phyloP scores from a whole-genome alignment of 2,113 vertebrate genomes.

The Amia ocellicauda region DNA sequence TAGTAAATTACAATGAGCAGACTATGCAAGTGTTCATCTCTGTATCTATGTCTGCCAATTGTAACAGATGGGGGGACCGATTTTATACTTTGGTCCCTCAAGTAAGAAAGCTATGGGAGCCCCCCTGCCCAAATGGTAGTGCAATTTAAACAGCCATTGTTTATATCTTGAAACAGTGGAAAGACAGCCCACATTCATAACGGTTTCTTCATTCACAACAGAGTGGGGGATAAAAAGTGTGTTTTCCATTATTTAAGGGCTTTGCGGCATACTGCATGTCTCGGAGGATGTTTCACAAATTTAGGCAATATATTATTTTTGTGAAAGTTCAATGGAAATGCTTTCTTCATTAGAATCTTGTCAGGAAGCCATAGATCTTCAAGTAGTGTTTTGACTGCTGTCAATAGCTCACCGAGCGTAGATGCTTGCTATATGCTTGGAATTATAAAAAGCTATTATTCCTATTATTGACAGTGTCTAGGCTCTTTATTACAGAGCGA shows the following conservation, averaged over 20 bases:
- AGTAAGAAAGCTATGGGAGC: no score
- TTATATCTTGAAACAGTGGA: no score
- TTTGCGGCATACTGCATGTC: not conserved
- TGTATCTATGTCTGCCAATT: no score
- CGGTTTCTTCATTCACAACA: no score
- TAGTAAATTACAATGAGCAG: no score
- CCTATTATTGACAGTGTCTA: slow-evolving; percentile 50
- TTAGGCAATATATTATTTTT: slow-evolving; percentile 25
- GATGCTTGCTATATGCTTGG: slow-evolving; percentile 37
- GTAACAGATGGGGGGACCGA: no score
- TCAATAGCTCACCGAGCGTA: slow-evolving; percentile 39
- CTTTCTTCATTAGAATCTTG: slow-evolving; percentile 55
- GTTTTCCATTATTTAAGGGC: not conserved
- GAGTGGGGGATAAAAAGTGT: not conserved
- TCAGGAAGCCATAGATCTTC: slow-evolving; percentile 53
- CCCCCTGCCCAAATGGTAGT: no score
- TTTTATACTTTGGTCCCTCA: no score
- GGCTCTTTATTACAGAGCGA: slow-evolving; percentile 48
- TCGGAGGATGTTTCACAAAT: not conserved
- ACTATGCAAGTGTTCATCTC: no score
- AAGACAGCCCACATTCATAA: no score
- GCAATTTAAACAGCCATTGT: no score
- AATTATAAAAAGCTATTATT: slow-evolving; percentile 48
- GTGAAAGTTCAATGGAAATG: slow-evolving; percentile 20
- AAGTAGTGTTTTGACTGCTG: slow-evolving; percentile 49